These are phyloP conservation scores for Teleogryllus oceanicus DNA, from an alignment of 2,888 invertebrate species.

Conservation along the genomic window DNA sequence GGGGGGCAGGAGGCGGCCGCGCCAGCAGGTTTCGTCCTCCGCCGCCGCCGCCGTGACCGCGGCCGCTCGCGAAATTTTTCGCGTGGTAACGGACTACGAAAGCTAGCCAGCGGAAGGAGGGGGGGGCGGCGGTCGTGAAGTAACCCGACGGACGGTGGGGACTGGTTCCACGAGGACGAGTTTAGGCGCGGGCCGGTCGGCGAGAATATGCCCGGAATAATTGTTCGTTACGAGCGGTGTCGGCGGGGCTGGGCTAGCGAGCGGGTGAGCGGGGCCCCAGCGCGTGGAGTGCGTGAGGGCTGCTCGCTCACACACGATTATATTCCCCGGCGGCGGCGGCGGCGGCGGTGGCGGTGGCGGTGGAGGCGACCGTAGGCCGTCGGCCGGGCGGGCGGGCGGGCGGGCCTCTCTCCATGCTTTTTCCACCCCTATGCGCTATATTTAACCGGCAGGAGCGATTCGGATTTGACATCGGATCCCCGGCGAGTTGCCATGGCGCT, in stretches of 20 bases:
- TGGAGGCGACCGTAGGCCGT: background rate
- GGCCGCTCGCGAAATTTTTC: background rate
- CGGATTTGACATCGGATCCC: slow-evolving; percentile 6
- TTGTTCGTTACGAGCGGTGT: background rate
- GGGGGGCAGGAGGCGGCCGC: too few species aligned
- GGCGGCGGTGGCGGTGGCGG: background rate
- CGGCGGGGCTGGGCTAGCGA: background rate
- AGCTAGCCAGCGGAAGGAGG: too few species aligned
- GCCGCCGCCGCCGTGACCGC: background rate
- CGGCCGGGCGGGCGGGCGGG: background rate
- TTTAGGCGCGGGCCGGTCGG: background rate
- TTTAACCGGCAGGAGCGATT: background rate
- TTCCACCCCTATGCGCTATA: slow-evolving; percentile 10
- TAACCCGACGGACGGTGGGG: too few species aligned
- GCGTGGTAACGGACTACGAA: background rate
- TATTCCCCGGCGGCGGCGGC: slow-evolving; percentile 8
- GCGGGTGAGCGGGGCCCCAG: background rate
- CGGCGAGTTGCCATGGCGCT: slow-evolving; percentile 18
- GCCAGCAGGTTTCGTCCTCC: too few species aligned
- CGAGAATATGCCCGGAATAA: background rate
- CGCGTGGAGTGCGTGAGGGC: background rate
- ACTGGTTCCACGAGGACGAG: slow-evolving; percentile 10
- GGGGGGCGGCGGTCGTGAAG: too few species aligned
- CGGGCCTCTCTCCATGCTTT: background rate
- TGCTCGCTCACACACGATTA: slow-evolving; percentile 8